Evolutionary conservation across 1,140 invertebrate species (phyloP), one percentile per base, ranked within the genome.

Genomic region (Pissodes strobi): DNA sequence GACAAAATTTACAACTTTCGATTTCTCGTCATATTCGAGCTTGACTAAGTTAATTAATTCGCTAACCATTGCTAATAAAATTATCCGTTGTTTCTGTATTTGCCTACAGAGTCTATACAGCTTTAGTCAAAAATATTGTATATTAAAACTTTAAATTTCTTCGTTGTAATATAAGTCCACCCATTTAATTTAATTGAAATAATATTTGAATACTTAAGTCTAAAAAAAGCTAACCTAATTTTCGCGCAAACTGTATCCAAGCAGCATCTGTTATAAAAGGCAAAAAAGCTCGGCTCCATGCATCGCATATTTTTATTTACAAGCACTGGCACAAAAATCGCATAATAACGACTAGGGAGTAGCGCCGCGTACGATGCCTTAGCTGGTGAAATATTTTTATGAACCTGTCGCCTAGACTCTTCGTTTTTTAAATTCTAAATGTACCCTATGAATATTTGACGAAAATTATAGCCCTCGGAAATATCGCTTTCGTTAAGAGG

Each of bases 361-460:
- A 9, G 41, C 19, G 19, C 6, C 19, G 19, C 18, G 41, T 27
- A 27, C 25, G 2, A 15, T 45, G 15, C 15, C 18, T 43, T 43
- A 45, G 10, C 41, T 45, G 41, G 41, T 45, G 18, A 45, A 45
- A 45, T 45, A 45, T 45, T 45, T 45, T 45, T 45, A 45, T 45
- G 41, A 45, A 45, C 41, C 41, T 45, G 41, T 45, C 41, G 2
- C 39, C 13, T 18, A 12, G 18, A 45, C 19, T 18, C n/a, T 39
- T 39, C 37, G 41, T 45, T 45, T 45, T 45, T 45, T 18, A 45
- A 45, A 45, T 21, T 45, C 19, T 18, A 45, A 45, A 45, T 19
- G 18, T 45, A 18, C 41, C 19, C 18, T 21, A 21, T 45, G 41
- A 45, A 45, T 45, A 45, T 45, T 45, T 45, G 37, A 45, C 12